phyloP scores from a whole-genome alignment of 2,797 vertebrate genomes.

The Galaxias olidus region DNA sequence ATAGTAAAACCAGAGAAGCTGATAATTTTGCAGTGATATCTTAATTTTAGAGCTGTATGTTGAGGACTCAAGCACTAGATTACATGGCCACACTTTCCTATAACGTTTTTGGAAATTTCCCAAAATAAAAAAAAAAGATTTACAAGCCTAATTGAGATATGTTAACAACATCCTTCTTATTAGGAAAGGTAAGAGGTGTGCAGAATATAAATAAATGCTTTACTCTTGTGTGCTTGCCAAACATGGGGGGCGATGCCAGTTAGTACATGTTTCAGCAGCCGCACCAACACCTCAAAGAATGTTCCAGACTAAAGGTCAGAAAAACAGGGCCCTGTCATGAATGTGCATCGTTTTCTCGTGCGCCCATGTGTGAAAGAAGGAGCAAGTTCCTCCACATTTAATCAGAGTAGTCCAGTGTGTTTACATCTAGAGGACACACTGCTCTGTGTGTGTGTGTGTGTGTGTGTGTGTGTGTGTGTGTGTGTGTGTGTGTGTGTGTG shows the following conservation, averaged over 20 bases:
- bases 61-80: too few species aligned
- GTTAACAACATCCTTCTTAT: too few species aligned
- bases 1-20: too few species aligned
- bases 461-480: conserved; percentile 10
- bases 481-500: neutral
- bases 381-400: neutral
- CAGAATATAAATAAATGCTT: conserved; percentile 25
- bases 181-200: conserved; percentile 6
- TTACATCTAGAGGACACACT: too few species aligned
- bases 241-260: conserved; percentile 35
- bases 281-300: conserved; percentile 17
- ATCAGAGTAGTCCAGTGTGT: too few species aligned
- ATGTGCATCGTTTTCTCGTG: conserved; percentile 28
- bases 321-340: conserved; percentile 17
- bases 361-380: conserved; percentile 34
- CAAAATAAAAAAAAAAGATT: neutral
- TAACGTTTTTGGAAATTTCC: neutral
- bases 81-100: neutral
- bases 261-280: conserved; percentile 25
- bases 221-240: neutral
- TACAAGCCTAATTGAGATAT: too few species aligned
- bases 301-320: conserved; percentile 24
- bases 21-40: too few species aligned
- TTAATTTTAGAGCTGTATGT: too few species aligned
- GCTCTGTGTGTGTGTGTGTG: conserved; percentile 1